Conservation (phyloP, 2,113 vertebrate genomes). For the Macrotus californicus region DNA sequence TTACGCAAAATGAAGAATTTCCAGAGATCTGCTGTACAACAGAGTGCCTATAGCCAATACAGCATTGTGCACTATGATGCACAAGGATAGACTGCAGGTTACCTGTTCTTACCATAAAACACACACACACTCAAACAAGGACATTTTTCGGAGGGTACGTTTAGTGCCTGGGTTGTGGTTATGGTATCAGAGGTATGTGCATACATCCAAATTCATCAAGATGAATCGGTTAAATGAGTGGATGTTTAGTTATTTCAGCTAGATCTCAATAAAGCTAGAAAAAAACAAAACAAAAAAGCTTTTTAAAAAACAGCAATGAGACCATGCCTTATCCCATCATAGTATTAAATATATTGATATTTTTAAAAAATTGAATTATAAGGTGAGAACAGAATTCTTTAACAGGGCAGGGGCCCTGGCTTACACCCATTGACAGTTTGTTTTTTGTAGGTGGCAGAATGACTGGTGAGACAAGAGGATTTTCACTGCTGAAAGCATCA, state of each 20-base stretch:
- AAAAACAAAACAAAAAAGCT: not conserved
- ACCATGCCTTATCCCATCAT: not conserved
- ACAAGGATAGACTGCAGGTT: not conserved
- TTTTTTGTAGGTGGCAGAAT: constrained; percentile 20
- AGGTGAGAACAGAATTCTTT: not conserved
- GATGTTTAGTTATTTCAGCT: not conserved
- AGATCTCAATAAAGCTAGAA: not conserved
- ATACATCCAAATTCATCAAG: not conserved
- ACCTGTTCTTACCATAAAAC: not conserved
- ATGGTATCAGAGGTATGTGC: not conserved
- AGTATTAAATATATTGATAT: not conserved
- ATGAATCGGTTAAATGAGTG: not conserved
- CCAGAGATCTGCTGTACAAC: not conserved
- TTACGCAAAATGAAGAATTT: not conserved
- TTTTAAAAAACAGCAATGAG: not conserved
- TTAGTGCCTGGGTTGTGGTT: not conserved
- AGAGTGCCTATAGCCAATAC: not conserved
- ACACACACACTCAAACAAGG: not conserved
- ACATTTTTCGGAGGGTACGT: not conserved
- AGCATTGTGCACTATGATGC: not conserved
- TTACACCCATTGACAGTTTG: not conserved
- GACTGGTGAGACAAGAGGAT: not conserved
- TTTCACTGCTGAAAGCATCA: constrained; percentile 21
- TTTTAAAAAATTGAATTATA: constrained; percentile 17
- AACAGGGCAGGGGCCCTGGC: not conserved